Conservation (phyloP, 2,797 vertebrate genomes). For the Spinibarbus caldwelli region DNA sequence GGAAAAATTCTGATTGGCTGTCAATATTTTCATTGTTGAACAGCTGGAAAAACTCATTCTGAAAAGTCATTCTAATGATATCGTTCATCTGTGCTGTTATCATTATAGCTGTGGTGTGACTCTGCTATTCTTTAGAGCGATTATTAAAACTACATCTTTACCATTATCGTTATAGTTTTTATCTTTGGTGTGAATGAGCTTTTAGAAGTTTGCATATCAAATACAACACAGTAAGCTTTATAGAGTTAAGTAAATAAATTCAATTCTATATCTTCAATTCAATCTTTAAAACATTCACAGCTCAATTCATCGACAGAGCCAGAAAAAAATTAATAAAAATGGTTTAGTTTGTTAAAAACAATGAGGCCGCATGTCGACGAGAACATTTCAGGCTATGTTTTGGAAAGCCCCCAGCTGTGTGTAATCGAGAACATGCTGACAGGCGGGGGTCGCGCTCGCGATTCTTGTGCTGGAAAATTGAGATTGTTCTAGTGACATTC, state of each 20-base stretch:
- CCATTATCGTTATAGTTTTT: not conserved
- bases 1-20: not conserved
- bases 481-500: conserved; percentile 69
- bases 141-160: not conserved
- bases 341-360: not conserved
- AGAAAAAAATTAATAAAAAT: not conserved
- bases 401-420: conserved; percentile 24
- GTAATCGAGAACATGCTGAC: conserved; percentile 37
- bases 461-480: conserved; percentile 60
- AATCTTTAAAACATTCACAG: not conserved
- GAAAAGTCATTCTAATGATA: not conserved
- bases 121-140: not conserved
- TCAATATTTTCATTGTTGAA: not conserved
- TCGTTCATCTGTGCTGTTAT: not conserved
- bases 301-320: not conserved
- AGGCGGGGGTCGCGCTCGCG: not conserved
- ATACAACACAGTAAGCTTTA: not conserved
- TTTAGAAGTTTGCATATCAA: not conserved
- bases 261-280: not conserved
- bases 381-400: not conserved
- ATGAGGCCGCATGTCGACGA: not conserved
- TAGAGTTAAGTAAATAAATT: not conserved
- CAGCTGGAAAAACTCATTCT: not conserved
- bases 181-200: not conserved
- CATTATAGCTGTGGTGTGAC: not conserved